A percentile compares a stretch with the other conserved stretches of the same genome.
These are phyloP conservation scores for Philonicus albiceps DNA, from an alignment of 2,888 invertebrate genomes.

Conservation along the genomic window DNA sequence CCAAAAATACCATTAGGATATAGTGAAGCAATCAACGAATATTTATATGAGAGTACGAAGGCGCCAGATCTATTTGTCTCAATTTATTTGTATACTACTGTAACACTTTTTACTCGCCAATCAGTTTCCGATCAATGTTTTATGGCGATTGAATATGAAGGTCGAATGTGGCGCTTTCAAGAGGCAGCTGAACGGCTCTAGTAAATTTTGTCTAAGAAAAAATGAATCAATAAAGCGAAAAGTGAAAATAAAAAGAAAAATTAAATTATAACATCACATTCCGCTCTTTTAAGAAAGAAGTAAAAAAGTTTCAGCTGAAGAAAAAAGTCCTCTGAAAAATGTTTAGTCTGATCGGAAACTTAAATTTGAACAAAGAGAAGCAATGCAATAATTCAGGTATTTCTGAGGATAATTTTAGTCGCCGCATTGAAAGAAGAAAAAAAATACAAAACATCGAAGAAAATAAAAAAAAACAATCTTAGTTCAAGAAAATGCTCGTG, in stretches of 20 bases:
- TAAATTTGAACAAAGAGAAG: background rate
- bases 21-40: background rate
- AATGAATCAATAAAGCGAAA: background rate
- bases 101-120: background rate
- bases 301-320: background rate
- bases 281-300: background rate
- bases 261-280: background rate
- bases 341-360: background rate
- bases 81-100: background rate
- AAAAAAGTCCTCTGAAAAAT: background rate
- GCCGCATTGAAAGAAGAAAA: background rate
- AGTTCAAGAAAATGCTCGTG: background rate
- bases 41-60: background rate
- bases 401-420: background rate
- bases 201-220: background rate
- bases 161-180: background rate
- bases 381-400: background rate
- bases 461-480: background rate
- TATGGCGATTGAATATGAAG: background rate
- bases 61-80: background rate
- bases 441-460: background rate
- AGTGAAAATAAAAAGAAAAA: background rate
- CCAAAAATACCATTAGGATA: conserved; percentile 29
- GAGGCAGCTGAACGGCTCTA: background rate
- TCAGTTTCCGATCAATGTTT: background rate